Evolutionary conservation across 2,888 invertebrate species (phyloP), one percentile per base, ranked within the genome.

Genomic region (Cryptus armator): DNA sequence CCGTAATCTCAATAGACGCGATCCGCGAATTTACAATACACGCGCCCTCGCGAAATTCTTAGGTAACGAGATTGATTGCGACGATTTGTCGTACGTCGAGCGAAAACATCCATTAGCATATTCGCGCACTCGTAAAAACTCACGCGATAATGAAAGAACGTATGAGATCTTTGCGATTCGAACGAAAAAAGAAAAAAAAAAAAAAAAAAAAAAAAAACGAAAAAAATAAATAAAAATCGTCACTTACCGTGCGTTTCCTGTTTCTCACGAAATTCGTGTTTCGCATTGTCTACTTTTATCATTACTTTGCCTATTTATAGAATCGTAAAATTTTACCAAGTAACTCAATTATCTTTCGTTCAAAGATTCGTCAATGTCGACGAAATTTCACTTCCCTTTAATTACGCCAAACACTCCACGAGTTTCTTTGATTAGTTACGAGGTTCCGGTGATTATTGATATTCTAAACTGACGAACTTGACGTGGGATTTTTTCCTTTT

Each of bases 61-160:
- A 70, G 48, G 53, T 43, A 67, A 71, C 72, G 77, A 84, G 77
- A 84, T 84, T 77, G 67, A 81, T 84, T 77, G 68, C 46, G 32
- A 72, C 78, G 56, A 83, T 71, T 83, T 74, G 72, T 83, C 59
- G 14, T 46, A 53, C 77, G 37, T 48, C 64, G 56, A 44, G 43
- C 37, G 67, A 82, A 72, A 84, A 77, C 37, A 59, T 64, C 62
- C 78, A 81, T 84, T 83, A 78, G 66, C 70, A 43, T 75, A 67
- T 46, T 24, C 32, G 37, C 43, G 37, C 59, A 12, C n/a, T 14
- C 32, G 5, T 51, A 43, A 64, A 51, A 71, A 29, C 32, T 43
- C 51, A 14, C 29, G 70, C 44, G 29, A 51, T 37, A 43, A 53
- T 16, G 16, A 74, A 62, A 53, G 53, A 74, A 68, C 51, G 32